Conservation (phyloP, 2,888 invertebrate genomes). For the Carcina quercana region DNA sequence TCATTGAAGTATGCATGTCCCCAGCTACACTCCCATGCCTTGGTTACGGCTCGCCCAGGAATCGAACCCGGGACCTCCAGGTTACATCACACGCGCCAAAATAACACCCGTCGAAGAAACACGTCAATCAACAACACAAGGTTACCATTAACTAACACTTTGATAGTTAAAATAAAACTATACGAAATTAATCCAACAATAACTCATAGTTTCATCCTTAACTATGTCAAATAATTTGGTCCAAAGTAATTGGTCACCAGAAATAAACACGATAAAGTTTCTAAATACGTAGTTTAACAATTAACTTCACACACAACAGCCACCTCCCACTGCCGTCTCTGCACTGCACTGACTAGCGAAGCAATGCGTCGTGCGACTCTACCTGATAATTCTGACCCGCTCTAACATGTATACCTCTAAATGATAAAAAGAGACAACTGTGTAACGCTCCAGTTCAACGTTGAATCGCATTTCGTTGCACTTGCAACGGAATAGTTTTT, state of each 20-base stretch:
- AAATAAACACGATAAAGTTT: conserved; percentile 57
- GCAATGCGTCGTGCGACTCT: conserved; percentile 16
- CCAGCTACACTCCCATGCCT: conserved; percentile 28
- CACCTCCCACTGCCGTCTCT: conserved; percentile 28
- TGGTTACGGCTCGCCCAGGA: conserved; percentile 45
- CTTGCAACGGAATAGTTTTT: conserved; percentile 25
- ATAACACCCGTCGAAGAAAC: conserved; percentile 52
- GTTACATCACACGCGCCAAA: conserved; percentile 68
- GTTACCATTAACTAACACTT: conserved; percentile 51
- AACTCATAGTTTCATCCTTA: conserved; percentile 13
- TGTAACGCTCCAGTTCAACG: conserved; percentile 23
- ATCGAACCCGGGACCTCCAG: conserved; percentile 47
- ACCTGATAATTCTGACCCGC: conserved; percentile 42
- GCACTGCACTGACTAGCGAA: conserved; percentile 43
- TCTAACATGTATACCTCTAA: conserved; percentile 24
- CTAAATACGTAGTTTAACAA: conserved; percentile 55
- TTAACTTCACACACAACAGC: conserved; percentile 20
- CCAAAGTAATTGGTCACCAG: conserved; percentile 10
- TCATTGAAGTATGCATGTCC: conserved; percentile 65
- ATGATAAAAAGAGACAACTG: conserved; percentile 32
- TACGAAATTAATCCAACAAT: conserved; percentile 18
- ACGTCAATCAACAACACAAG: conserved; percentile 62
- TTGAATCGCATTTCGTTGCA: conserved; percentile 43
- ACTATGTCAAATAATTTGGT: conserved; percentile 3
- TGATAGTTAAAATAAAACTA: conserved; percentile 28